phyloP scores from a whole-genome alignment of 35 echinoderm and acorn worm species.

The Ophioderma brevispina region DNA sequence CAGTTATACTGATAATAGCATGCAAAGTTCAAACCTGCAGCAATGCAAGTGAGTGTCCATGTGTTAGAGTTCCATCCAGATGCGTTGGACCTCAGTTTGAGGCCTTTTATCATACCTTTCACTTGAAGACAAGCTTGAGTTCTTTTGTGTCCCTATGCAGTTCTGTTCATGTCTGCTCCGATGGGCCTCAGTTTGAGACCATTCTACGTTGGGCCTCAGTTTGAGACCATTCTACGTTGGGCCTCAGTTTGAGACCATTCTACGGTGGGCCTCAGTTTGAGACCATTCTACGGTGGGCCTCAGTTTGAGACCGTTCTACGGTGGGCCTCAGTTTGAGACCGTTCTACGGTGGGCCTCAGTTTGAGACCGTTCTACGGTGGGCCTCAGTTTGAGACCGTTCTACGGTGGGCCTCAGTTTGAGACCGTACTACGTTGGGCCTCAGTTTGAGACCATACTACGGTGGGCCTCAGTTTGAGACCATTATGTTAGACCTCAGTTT shows the following conservation, averaged over 20 bases:
- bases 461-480: conserved; percentile 12
- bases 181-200: background rate
- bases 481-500: background rate
- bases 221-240: conserved; percentile 25
- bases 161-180: background rate
- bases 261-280: conserved; percentile 34
- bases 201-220: background rate
- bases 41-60: background rate
- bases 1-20: background rate
- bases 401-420: background rate
- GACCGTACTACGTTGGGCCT: conserved; percentile 26
- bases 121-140: background rate
- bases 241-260: background rate
- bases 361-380: conserved; percentile 4
- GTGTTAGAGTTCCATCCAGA: background rate
- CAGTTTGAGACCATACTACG: background rate
- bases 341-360: conserved; percentile 25
- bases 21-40: background rate
- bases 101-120: conserved; percentile 5
- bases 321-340: conserved; percentile 23
- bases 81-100: conserved; percentile 13
- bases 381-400: conserved; percentile 11
- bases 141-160: background rate
- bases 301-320: conserved; percentile 17
- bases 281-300: background rate